Conservation (phyloP, 2,113 vertebrate species). For the Cricetomys ansorgei region DNA sequence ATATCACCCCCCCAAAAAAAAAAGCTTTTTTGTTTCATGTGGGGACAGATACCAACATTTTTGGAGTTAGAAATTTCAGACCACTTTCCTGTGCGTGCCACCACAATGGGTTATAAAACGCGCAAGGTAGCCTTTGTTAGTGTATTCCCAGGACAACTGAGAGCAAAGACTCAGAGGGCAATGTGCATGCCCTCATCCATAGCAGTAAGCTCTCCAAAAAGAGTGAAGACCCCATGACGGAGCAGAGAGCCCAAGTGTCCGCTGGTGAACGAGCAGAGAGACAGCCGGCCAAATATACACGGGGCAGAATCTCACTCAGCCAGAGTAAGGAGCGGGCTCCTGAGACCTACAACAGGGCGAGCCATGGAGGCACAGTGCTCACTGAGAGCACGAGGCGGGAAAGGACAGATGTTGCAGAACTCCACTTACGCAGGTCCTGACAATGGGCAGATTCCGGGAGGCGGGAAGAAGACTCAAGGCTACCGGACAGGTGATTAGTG, state of each 20-base stretch:
- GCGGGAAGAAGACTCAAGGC: background rate
- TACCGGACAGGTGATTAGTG: background rate
- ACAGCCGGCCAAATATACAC: no score
- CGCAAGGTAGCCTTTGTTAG: background rate
- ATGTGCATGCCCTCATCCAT: accelerated
- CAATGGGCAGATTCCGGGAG: background rate
- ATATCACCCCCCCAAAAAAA: background rate
- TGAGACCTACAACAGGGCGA: background rate
- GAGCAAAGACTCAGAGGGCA: background rate
- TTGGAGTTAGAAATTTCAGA: background rate
- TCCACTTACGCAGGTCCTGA: background rate
- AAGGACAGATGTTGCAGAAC: background rate
- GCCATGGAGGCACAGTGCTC: background rate
- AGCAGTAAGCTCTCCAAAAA: background rate
- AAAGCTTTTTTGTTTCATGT: background rate
- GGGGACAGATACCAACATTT: background rate
- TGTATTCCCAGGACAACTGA: background rate
- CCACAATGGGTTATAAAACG: background rate
- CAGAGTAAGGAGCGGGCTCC: background rate
- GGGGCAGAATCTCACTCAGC: background rate
- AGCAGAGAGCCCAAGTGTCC: background rate
- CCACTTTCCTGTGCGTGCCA: background rate
- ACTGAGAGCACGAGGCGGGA: no score
- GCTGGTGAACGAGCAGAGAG: background rate
- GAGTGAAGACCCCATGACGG: background rate